Evolutionary conservation across 2,797 vertebrate genomes (phyloP).

Genomic region (Syngnathus rostellatus): DNA sequence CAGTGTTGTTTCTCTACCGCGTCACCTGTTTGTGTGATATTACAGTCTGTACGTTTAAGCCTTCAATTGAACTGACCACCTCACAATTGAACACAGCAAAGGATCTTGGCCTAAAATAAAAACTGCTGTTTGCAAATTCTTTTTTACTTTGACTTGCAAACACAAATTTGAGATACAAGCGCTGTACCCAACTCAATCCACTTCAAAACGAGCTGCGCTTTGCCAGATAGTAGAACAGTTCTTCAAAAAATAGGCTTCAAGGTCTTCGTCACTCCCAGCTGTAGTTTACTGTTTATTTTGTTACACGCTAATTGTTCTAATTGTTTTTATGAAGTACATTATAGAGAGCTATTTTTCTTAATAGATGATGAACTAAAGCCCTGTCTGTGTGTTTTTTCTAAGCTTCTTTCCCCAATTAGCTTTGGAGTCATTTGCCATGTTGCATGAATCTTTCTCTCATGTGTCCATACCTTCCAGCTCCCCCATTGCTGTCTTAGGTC

Average conservation of each 20-base stretch:
- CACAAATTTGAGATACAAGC: too few species aligned
- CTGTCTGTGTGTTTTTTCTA: background rate
- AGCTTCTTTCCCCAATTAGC: background rate
- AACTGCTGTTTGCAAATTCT: too few species aligned
- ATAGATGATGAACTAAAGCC: background rate
- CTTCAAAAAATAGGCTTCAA: too few species aligned
- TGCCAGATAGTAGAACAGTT: too few species aligned
- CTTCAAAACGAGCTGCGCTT: too few species aligned
- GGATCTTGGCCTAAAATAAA: too few species aligned
- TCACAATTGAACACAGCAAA: background rate
- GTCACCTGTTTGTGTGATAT: background rate
- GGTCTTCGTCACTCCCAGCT: background rate
- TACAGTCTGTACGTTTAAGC: background rate
- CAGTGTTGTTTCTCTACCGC: constrained; percentile 43
- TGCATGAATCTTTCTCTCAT: constrained; percentile 20
- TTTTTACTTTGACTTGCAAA: too few species aligned
- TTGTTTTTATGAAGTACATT: background rate
- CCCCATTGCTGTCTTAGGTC: constrained; percentile 68
- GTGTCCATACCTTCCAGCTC: constrained; percentile 63
- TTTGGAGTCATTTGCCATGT: background rate
- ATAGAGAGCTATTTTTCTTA: background rate
- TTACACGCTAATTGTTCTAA: too few species aligned
- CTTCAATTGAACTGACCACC: background rate
- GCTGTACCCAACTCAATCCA: too few species aligned
- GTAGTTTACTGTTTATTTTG: background rate